Evolutionary conservation across 2,888 invertebrate genomes (phyloP).

Genomic region (Vannuccia rotundouncinata): DNA sequence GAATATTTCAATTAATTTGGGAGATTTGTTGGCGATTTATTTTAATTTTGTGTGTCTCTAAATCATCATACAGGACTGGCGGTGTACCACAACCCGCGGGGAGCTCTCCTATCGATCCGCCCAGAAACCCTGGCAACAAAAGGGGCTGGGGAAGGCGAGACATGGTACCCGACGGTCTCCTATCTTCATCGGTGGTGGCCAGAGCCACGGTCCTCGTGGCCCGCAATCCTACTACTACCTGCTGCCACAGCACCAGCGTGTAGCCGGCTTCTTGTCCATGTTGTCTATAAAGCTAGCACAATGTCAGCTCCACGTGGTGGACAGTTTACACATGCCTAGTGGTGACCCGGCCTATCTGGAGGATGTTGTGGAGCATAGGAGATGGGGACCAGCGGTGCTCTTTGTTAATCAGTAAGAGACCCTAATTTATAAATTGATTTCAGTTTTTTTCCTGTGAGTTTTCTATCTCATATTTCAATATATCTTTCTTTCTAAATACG

Average conservation of each 20-base stretch:
- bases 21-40: not conserved
- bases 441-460: constrained; percentile 27
- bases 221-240: constrained; percentile 86
- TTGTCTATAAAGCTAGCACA: constrained; percentile 75
- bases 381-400: constrained; percentile 92
- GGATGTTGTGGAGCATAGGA: constrained; percentile 72
- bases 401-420: constrained; percentile 77
- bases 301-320: constrained; percentile 85
- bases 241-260: constrained; percentile 71
- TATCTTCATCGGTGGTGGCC: constrained; percentile 68
- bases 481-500: too few relatives aligned
- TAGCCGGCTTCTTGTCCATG: constrained; percentile 73
- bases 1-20: not conserved
- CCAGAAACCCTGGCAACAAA: constrained; percentile 89
- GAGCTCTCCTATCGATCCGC: constrained; percentile 33
- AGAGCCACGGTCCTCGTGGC: constrained; percentile 80
- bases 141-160: constrained; percentile 78
- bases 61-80: constrained; percentile 38
- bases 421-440: constrained; percentile 43
- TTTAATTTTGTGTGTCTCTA: not conserved
- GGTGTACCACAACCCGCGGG: constrained; percentile 31
- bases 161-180: constrained; percentile 88
- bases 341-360: constrained; percentile 67
- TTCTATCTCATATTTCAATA: too few relatives aligned
- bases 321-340: constrained; percentile 75